Evolutionary conservation across 2,888 invertebrate genomes (phyloP), one percentile per base, ranked within the genome.

Genomic region (Metallyticus violacea): DNA sequence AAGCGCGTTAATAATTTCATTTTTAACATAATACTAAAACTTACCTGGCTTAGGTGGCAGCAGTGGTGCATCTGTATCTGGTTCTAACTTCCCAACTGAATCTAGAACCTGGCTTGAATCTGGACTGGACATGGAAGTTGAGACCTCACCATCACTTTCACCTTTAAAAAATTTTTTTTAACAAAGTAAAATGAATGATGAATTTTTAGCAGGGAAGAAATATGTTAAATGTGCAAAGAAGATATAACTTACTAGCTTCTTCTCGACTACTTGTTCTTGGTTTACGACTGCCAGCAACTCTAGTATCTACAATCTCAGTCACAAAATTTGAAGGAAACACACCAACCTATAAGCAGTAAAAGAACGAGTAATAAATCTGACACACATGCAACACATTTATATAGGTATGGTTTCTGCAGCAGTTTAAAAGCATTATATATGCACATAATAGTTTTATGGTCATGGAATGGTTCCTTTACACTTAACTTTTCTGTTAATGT

Each of bases 261-360:
- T 87, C 87, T 7, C 86, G 83, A 77, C 88, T 87, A 79, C 85
- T 85, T 5, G 87, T 85, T 76, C 87, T 62, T 62, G 85, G 79
- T 40, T 87, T 85, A 26, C 85, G 86, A 40, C 25, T 81, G 0
- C 85, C 82, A 26, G 86, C 79, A 79, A 40, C 82, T 22, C 77
- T 26, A 26, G 84, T 77, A 25, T 86, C 87, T n/a, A 40, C 90
- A 27, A 91, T 88, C 87, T 92, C 91, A 90, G 95, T 94, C 77
- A 99, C 99, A 93, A 99, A 99, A 93, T 99, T 99, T 7, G 98
- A 99, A 5, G 99, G 99, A 92, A 99, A 99, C 88, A 99, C 97
- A 29, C 99, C 99, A 88, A 96, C 90, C 90, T 92, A 88, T 4
- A 87, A 87, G n/a, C n/a, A n/a, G n/a, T n/a, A n/a, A n/a, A n/a